These are phyloP conservation scores for Penaeus monodon DNA, from an alignment of 2,888 invertebrate genomes.

Conservation along the genomic window DNA sequence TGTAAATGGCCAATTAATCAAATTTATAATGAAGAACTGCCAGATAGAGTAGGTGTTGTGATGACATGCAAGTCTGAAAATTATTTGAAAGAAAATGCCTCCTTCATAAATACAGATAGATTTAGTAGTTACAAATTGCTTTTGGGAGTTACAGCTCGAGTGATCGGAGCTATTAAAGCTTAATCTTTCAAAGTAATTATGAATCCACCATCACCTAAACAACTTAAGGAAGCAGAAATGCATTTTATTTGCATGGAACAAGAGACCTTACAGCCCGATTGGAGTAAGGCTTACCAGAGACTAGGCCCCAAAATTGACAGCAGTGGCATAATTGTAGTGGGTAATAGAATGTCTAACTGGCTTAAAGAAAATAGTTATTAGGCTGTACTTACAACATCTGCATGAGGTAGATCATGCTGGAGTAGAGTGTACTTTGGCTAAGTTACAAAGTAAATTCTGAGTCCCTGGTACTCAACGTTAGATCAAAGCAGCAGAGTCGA, in stretches of 20 bases:
- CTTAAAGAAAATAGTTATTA: too few species aligned
- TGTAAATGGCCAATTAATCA: constrained; percentile 13
- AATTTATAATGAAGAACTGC: not conserved
- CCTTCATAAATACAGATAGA: not conserved
- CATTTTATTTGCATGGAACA: not conserved
- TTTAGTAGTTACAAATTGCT: not conserved
- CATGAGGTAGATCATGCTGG: too few species aligned
- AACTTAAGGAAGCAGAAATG: constrained; percentile 6
- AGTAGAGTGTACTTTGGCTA: too few species aligned
- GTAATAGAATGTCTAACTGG: too few species aligned
- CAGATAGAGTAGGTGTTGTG: constrained; percentile 5
- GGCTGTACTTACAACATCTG: too few species aligned
- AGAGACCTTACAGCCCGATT: too few species aligned
- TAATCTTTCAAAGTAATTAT: not conserved
- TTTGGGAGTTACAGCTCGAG: not conserved
- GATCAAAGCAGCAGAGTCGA: too few species aligned
- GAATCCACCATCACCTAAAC: not conserved
- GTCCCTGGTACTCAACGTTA: too few species aligned
- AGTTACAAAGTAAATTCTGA: too few species aligned
- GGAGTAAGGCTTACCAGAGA: too few species aligned
- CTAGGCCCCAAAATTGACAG: too few species aligned
- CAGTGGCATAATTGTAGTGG: too few species aligned
- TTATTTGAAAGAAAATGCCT: not conserved
- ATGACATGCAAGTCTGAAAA: not conserved
- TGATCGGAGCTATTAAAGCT: not conserved